Conservation (phyloP, 2,888 invertebrate species). For the Amiota communis region DNA sequence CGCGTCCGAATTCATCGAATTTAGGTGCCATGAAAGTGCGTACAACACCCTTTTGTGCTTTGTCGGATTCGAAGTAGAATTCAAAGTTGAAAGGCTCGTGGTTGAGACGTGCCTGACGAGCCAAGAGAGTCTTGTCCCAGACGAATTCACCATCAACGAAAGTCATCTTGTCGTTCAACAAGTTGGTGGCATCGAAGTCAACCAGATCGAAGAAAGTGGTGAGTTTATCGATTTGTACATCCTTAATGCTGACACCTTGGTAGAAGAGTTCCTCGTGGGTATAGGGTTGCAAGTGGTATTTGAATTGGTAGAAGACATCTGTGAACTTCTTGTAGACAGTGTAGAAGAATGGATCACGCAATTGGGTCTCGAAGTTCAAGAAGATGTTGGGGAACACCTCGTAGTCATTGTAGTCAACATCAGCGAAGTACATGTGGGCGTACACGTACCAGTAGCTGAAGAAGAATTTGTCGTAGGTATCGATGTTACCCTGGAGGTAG, state of each 20-base stretch:
- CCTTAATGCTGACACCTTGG: slow-evolving; percentile 78
- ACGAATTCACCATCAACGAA: slow-evolving; percentile 70
- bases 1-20: slow-evolving; percentile 76
- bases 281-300: slow-evolving; percentile 77
- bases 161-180: slow-evolving; percentile 75
- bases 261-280: slow-evolving; percentile 76
- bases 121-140: slow-evolving; percentile 73
- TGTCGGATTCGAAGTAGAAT: slow-evolving; percentile 76
- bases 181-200: slow-evolving; percentile 79
- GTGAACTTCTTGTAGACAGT: slow-evolving; percentile 79
- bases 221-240: slow-evolving; percentile 78
- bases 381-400: slow-evolving; percentile 75
- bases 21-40: slow-evolving; percentile 82
- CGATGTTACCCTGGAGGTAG: slow-evolving; percentile 77
- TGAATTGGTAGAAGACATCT: slow-evolving; percentile 77
- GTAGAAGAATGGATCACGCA: slow-evolving; percentile 84
- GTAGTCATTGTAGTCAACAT: slow-evolving; percentile 54
- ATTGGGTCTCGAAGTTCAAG: slow-evolving; percentile 78
- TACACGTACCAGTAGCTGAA: slow-evolving; percentile 63
- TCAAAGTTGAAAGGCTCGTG: slow-evolving; percentile 79
- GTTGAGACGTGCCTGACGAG: slow-evolving; percentile 78
- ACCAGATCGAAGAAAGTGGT: slow-evolving; percentile 82
- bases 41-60: slow-evolving; percentile 77
- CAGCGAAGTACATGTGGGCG: slow-evolving; percentile 62
- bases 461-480: slow-evolving; percentile 63